Evolutionary conservation across 2,113 vertebrate species (phyloP).

Genomic region (Myocastor coypus): DNA sequence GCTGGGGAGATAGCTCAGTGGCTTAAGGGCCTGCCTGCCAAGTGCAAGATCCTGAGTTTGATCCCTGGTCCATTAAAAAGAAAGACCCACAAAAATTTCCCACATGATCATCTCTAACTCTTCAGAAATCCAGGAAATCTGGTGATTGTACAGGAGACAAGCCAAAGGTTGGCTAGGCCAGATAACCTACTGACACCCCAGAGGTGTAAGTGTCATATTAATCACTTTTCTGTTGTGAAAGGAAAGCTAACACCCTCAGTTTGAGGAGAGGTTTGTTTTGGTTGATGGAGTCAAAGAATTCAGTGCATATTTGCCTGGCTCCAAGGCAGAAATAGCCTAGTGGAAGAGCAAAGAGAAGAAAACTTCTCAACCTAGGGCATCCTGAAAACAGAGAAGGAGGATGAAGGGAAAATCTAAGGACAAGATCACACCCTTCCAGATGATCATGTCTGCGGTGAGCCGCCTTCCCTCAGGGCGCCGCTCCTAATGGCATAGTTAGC

Average conservation of each 20-base stretch:
- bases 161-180: not conserved
- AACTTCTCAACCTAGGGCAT: not conserved
- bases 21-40: too few species aligned
- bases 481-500: not conserved
- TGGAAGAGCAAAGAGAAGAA: not conserved
- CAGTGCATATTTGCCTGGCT: too few species aligned
- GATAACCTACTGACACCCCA: not conserved
- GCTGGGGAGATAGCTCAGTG: too few species aligned
- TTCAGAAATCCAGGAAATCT: not conserved
- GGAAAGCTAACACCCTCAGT: not conserved
- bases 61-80: too few species aligned
- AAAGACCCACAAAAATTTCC: too few species aligned
- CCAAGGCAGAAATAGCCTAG: not conserved
- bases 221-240: not conserved
- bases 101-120: not conserved
- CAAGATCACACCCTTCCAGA: too few species aligned
- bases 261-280: not conserved
- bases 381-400: not conserved
- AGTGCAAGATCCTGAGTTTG: too few species aligned
- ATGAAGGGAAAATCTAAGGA: not conserved
- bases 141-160: not conserved
- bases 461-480: not conserved
- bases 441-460: not conserved
- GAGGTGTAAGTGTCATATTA: not conserved
- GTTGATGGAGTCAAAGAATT: not conserved